Conservation (phyloP, 2,888 invertebrate genomes). For the Entomobrya multifasciata region DNA sequence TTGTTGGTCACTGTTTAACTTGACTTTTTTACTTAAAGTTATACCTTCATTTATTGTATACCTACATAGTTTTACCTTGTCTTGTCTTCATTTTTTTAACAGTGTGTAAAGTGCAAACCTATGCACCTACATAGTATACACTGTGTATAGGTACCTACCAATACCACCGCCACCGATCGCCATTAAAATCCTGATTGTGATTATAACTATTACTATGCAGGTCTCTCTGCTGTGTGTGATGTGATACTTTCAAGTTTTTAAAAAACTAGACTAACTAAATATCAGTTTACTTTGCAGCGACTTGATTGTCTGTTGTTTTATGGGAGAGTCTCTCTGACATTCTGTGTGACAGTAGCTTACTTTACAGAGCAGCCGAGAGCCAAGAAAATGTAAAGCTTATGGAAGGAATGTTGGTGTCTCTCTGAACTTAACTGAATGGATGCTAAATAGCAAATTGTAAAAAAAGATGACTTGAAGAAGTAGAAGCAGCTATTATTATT, state of each 20-base stretch:
- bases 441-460: neutral
- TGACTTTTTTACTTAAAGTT: neutral
- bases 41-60: neutral
- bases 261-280: too few species aligned
- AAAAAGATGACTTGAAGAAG: too few species aligned
- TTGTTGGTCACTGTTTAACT: neutral
- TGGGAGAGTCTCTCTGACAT: neutral
- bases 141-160: neutral
- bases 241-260: conserved; percentile 41
- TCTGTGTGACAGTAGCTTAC: conserved; percentile 2
- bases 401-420: neutral
- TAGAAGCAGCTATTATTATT: neutral
- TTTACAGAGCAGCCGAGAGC: too few species aligned
- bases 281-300: neutral
- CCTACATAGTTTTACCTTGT: neutral
- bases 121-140: neutral
- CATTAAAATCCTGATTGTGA: neutral
- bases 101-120: neutral
- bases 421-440: neutral
- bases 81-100: neutral
- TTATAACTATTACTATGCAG: neutral
- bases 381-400: conserved; percentile 10
- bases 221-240: neutral
- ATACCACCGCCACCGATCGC: too few species aligned
- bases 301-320: neutral